A percentile compares a stretch with the other conserved stretches of the same genome.
Evolutionary conservation across 2,113 vertebrate species (phyloP).

Genomic region (Psittacus erithacus): DNA sequence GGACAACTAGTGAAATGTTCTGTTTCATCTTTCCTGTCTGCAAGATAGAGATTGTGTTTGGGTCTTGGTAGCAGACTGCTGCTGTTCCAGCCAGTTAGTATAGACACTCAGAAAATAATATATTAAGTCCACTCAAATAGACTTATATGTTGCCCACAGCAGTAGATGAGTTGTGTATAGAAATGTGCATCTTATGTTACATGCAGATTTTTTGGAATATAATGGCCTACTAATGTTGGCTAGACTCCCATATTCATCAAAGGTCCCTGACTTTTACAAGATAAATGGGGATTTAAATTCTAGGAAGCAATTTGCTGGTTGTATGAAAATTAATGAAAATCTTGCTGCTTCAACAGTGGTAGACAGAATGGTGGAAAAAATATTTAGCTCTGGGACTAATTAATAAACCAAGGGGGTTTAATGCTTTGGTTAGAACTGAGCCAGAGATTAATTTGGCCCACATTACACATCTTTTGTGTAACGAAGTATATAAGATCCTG

Average conservation of each 20-base stretch:
- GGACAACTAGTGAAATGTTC: neutral
- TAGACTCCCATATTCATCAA: neutral
- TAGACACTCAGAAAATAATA: neutral
- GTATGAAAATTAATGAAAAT: slow-evolving; percentile 45
- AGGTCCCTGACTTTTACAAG: slow-evolving; percentile 13
- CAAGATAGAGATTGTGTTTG: neutral
- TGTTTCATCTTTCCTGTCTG: neutral
- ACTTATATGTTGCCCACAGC: neutral
- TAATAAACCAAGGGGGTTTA: slow-evolving; percentile 45
- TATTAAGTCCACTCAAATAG: neutral
- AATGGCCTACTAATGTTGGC: neutral
- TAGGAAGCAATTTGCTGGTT: slow-evolving; percentile 32
- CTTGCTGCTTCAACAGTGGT: neutral
- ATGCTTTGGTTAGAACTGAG: neutral
- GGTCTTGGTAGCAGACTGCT: neutral
- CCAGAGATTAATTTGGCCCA: slow-evolving; percentile 11
- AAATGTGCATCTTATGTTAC: neutral
- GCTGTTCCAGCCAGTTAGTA: neutral
- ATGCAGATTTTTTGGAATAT: neutral
- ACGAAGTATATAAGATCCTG: neutral
- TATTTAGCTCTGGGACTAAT: slow-evolving; percentile 8
- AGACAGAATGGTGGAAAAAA: slow-evolving; percentile 34
- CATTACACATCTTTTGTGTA: neutral
- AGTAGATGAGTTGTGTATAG: neutral
- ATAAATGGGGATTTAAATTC: slow-evolving; percentile 42